Conservation (phyloP, 1,140 invertebrate species). For the Drosophila suzukii region DNA sequence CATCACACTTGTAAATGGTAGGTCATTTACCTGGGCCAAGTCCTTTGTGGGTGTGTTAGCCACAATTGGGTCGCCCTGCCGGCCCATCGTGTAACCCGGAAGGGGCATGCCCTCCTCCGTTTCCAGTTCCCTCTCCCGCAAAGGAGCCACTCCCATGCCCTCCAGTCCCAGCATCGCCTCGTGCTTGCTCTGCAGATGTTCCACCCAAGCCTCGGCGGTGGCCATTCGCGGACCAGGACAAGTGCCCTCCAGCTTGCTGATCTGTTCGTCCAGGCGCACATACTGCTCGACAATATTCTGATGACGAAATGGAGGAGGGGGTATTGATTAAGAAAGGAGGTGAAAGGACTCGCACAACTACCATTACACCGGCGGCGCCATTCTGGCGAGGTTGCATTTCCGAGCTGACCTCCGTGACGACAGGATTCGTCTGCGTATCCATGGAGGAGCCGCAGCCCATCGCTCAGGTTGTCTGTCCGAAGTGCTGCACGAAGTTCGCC, state of each 20-base stretch:
- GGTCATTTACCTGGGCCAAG: constrained; percentile 71
- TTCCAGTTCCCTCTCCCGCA: constrained; percentile 9
- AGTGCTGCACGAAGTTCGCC: constrained; percentile 28
- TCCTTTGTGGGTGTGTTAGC: constrained; percentile 78
- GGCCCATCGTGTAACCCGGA: constrained; percentile 23
- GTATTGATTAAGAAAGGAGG: constrained; percentile 43
- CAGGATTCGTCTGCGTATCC: constrained; percentile 62
- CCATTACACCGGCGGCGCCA: constrained; percentile 48
- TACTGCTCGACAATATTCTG: constrained; percentile 68
- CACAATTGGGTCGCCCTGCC: constrained; percentile 63
- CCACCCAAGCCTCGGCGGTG: constrained; percentile 80
- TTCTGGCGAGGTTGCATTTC: constrained; percentile 51
- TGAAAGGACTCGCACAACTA: constrained; percentile 5
- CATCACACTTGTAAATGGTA: constrained; percentile 25
- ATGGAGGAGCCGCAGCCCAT: constrained; percentile 83
- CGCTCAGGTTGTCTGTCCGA: constrained; percentile 41
- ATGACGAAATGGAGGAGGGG: background rate
- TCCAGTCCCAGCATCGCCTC: constrained; percentile 70
- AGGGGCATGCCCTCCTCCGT: constrained; percentile 12
- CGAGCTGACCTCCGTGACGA: constrained; percentile 44
- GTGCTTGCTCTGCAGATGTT: constrained; percentile 73
- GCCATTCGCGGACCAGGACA: constrained; percentile 80
- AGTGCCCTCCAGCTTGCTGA: constrained; percentile 72
- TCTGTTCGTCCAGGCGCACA: constrained; percentile 75
- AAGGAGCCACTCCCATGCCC: constrained; percentile 27